These are phyloP conservation scores for Meleagris gallopavo DNA, from an alignment of 2,113 vertebrate genomes.

Conservation along the genomic window DNA sequence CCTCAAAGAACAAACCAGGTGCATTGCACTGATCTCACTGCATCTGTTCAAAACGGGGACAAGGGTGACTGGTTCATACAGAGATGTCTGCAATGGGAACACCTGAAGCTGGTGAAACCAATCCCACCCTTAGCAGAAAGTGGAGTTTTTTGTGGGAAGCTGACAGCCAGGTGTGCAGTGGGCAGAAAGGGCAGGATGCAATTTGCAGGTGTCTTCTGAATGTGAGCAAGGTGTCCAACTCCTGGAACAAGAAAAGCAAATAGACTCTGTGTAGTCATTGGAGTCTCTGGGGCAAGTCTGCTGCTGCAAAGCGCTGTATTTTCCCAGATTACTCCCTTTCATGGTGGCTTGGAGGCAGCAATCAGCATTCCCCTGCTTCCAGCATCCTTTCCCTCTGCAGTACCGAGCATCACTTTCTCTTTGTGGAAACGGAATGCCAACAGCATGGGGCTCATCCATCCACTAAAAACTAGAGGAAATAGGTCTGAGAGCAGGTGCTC, in stretches of 20 bases:
- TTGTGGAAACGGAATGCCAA: background rate
- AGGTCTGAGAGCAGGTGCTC: background rate
- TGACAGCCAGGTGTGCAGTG: conserved; percentile 37
- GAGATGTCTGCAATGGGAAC: conserved; percentile 15
- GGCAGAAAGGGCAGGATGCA: conserved; percentile 59
- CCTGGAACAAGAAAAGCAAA: background rate
- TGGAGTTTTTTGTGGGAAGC: conserved; percentile 24
- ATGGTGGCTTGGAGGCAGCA: background rate
- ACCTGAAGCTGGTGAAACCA: conserved; percentile 24
- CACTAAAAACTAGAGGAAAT: background rate
- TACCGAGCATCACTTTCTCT: background rate
- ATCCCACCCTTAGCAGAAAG: conserved; percentile 14
- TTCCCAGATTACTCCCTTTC: too few species aligned
- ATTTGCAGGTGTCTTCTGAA: background rate
- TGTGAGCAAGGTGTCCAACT: background rate
- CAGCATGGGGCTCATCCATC: background rate
- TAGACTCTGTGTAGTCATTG: background rate
- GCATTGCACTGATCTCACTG: background rate
- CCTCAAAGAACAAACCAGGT: background rate
- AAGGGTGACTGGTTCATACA: background rate
- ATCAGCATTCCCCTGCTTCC: background rate
- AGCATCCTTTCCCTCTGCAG: background rate
- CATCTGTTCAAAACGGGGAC: background rate
- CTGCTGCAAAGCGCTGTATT: background rate
- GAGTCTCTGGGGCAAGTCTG: background rate